Conservation (phyloP, 2,888 invertebrate genomes). For the Nebria brevicollis region DNA sequence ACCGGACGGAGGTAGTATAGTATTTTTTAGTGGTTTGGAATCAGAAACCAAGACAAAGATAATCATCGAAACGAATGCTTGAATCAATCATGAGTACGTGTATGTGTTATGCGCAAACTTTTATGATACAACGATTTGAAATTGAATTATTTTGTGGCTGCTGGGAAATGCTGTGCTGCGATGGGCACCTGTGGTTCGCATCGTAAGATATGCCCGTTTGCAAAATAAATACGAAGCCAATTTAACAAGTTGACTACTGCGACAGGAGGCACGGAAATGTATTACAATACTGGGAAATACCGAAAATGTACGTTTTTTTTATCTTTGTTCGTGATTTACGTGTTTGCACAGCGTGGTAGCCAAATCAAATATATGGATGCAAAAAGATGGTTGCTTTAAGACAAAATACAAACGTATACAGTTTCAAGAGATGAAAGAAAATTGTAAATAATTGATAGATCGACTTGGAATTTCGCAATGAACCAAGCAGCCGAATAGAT, state of each 20-base stretch:
- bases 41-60: background rate
- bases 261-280: background rate
- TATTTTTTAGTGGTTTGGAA: background rate
- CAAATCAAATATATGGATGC: too few species aligned
- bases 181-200: background rate
- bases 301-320: too few species aligned
- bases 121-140: background rate
- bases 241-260: background rate
- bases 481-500: too few species aligned
- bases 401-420: too few species aligned
- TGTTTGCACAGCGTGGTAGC: background rate
- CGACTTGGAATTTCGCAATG: too few species aligned
- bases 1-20: background rate
- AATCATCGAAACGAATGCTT: background rate
- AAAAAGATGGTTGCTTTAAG: too few species aligned
- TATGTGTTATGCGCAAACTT: background rate
- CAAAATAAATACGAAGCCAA: background rate
- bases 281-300: background rate
- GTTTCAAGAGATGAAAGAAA: too few species aligned
- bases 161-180: background rate
- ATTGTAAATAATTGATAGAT: too few species aligned
- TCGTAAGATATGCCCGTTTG: background rate
- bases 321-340: background rate
- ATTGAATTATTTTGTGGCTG: background rate
- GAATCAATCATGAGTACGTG: background rate